These are phyloP conservation scores for Athene noctua DNA, from an alignment of 2,113 vertebrate genomes.

Conservation along the genomic window DNA sequence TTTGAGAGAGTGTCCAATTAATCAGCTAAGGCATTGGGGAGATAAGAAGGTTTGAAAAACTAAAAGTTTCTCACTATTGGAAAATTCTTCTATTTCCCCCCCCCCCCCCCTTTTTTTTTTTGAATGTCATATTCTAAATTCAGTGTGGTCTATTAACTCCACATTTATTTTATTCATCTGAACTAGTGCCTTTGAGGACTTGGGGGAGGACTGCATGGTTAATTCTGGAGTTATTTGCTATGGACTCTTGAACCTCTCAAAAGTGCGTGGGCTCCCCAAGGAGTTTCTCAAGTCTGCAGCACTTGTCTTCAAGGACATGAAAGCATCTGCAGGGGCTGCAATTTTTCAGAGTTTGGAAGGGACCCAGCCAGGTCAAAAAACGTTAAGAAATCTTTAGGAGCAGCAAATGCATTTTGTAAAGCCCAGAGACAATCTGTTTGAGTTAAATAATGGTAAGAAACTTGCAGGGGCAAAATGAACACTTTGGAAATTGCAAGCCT, in stretches of 20 bases:
- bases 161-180: background rate
- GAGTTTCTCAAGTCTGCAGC: background rate
- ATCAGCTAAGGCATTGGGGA: background rate
- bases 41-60: background rate
- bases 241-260: slow-evolving; percentile 16
- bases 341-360: background rate
- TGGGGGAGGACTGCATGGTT: slow-evolving; percentile 1
- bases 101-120: background rate
- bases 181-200: background rate
- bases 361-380: background rate
- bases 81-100: background rate
- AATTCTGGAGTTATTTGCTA: slow-evolving; percentile 43
- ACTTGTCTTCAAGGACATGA: slow-evolving; percentile 27
- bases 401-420: background rate
- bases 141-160: slow-evolving; percentile 7
- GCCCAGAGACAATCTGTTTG: background rate
- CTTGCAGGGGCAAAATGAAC: background rate
- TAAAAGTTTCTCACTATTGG: background rate
- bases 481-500: background rate
- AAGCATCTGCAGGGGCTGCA: slow-evolving; percentile 16
- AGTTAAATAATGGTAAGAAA: background rate
- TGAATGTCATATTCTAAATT: background rate
- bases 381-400: background rate
- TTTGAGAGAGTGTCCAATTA: background rate
- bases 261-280: background rate